Evolutionary conservation across 2,888 invertebrate species (phyloP).

Genomic region (Belgica antarctica): DNA sequence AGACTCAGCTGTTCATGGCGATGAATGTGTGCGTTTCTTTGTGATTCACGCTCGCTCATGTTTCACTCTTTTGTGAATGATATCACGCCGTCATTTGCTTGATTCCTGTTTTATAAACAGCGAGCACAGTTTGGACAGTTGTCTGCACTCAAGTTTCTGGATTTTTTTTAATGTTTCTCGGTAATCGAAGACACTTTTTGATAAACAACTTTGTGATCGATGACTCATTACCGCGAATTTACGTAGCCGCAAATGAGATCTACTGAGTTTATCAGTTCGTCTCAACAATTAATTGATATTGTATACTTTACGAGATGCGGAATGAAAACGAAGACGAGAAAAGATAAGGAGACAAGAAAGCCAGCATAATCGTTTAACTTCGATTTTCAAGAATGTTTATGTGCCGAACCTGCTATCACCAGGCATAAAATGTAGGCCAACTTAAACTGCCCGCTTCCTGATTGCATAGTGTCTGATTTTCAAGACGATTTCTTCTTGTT

Average conservation of each 20-base stretch:
- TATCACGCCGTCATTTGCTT: background rate
- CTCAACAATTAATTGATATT: background rate
- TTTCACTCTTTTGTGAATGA: background rate
- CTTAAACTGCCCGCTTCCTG: background rate
- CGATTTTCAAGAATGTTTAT: too few species aligned
- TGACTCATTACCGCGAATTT: background rate
- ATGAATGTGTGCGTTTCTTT: constrained; percentile 27
- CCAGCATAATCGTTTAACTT: too few species aligned
- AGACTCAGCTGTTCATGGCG: background rate
- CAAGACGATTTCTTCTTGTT: constrained; percentile 4
- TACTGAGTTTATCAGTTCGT: background rate
- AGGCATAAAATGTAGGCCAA: background rate
- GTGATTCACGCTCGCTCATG: constrained; percentile 1
- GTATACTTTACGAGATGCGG: background rate
- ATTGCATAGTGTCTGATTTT: too few species aligned
- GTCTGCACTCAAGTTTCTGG: too few species aligned
- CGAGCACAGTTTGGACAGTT: too few species aligned
- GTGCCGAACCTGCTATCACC: constrained; percentile 2
- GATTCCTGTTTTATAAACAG: too few species aligned
- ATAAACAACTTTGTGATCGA: background rate
- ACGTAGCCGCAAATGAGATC: too few species aligned
- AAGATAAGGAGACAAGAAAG: too few species aligned
- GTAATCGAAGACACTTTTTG: background rate
- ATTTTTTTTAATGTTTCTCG: too few species aligned
- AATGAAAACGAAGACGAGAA: background rate